Evolutionary conservation across 1,140 invertebrate species (phyloP), one percentile per base, ranked within the genome.

Genomic region (Drosophila pallidifrons): DNA sequence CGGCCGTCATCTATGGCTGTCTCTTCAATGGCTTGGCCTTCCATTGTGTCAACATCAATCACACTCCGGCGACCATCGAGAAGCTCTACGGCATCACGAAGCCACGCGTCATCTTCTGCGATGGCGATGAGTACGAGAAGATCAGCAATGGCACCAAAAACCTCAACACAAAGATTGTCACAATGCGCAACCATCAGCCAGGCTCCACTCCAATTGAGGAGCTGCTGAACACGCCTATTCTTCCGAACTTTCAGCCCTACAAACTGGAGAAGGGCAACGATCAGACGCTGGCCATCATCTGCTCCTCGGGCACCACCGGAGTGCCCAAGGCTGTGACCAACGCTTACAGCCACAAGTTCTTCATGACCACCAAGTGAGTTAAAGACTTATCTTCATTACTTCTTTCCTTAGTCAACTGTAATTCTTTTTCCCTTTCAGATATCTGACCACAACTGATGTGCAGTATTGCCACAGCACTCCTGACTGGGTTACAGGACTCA

Each of bases 291-390:
- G 64, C 79, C 6, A 91, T 94, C 52, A 68, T 93, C 1, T 93
- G 79, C 51, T 94, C 96, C 0, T 96, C 95, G 69, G 96, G 96
- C 8, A 96, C 96, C 8, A 96, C 96, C 35, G 96, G 96, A 58
- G 88, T 94, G n/a, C 96, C 96, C 1, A 97, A 97, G 93, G 96
- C 96, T 28, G 96, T 96, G 0, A 94, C 95, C 82, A 91, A 96
- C 3, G 95, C 95, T 1, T 95, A 96, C 72, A 47, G 41, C 15
- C 69, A 72, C 35, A 73, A 66, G 49, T 72, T 67, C 46, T 77
- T 60, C 32, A 60, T 20, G 20, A 45, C 54, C 6, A 46, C 6
- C 25, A 70, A 51, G 73, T 75, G 57, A 63, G 70, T 47, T 1
- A 13, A 4, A 28, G 11, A 25, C 16, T 20, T 20, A n/a, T 15